Evolutionary conservation across 1,140 invertebrate species (phyloP).

Genomic region (Aphelenchoides besseyi): DNA sequence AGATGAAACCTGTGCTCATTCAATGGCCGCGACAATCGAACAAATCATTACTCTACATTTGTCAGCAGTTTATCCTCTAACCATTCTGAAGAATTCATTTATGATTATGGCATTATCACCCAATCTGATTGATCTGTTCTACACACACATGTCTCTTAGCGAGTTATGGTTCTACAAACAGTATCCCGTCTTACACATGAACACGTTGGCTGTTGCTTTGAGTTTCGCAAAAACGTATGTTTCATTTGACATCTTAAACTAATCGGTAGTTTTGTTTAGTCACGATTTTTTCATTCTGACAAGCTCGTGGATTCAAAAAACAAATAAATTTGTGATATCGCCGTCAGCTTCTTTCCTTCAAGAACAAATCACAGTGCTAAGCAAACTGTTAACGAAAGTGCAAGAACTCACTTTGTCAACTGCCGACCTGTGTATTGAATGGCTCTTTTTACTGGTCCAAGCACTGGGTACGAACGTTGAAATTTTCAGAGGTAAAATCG

Average conservation of each 20-base stretch:
- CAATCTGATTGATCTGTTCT: slow-evolving; percentile 10
- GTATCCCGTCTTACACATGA: not conserved
- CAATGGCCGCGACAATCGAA: not conserved
- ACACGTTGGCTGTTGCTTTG: not conserved
- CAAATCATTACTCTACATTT: not conserved
- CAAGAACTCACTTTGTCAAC: not conserved
- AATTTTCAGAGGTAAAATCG: not conserved
- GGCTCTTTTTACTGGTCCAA: slow-evolving; percentile 2
- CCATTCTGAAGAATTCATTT: not conserved
- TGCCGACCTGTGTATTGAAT: slow-evolving; percentile 12
- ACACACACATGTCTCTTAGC: not conserved
- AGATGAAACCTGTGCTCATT: not conserved
- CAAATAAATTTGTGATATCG: slow-evolving; percentile 8
- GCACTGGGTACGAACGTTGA: not conserved
- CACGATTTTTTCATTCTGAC: slow-evolving; percentile 15
- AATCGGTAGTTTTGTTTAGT: slow-evolving; percentile 13
- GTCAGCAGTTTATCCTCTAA: not conserved
- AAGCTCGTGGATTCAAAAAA: slow-evolving; percentile 16
- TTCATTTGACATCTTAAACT: not conserved
- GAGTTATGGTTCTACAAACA: not conserved
- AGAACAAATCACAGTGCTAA: not conserved
- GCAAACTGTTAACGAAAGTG: not conserved
- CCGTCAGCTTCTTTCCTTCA: slow-evolving; percentile 2
- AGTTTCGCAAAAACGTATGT: slow-evolving; percentile 3
- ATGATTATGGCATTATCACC: not conserved